phyloP scores from a whole-genome alignment of 2,888 invertebrate genomes.

The Aspidiotus rigidus region DNA sequence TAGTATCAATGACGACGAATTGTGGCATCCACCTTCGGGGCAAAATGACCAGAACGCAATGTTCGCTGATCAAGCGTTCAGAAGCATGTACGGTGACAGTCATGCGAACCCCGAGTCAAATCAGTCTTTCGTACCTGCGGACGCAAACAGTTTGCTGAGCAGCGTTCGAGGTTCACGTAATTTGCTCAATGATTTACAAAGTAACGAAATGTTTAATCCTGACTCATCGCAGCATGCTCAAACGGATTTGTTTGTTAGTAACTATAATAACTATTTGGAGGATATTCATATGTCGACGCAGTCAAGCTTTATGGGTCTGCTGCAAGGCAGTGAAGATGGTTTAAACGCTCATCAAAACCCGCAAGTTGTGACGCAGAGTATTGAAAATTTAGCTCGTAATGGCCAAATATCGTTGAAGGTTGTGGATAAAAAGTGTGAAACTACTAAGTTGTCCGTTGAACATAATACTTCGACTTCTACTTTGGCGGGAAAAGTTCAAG shows the following conservation, averaged over 20 bases:
- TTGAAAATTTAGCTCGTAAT: constrained; percentile 14
- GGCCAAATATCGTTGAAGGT: constrained; percentile 20
- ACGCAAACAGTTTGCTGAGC: constrained; percentile 10
- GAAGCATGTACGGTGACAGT: constrained; percentile 16
- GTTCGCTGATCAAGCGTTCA: constrained; percentile 12
- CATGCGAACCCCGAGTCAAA: not conserved
- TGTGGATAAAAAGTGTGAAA: constrained; percentile 21
- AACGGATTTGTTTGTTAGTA: constrained; percentile 3
- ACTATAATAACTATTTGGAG: constrained; percentile 6
- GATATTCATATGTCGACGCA: constrained; percentile 25
- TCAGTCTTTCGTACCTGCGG: constrained; percentile 5
- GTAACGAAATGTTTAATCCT: constrained; percentile 19
- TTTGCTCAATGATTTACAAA: constrained; percentile 13
- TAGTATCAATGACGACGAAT: constrained; percentile 7
- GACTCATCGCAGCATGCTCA: not conserved
- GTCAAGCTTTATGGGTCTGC: constrained; percentile 30
- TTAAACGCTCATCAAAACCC: constrained; percentile 8
- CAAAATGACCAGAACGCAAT: constrained; percentile 12
- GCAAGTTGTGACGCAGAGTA: constrained; percentile 21
- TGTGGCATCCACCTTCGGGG: constrained; percentile 15
- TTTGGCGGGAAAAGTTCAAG: not conserved
- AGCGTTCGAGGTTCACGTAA: constrained; percentile 10
- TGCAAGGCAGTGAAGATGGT: constrained; percentile 19
- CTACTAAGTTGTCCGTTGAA: not conserved
- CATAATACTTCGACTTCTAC: not conserved